phyloP scores from a whole-genome alignment of 2,113 vertebrate genomes.

The Erinaceus europaeus region DNA sequence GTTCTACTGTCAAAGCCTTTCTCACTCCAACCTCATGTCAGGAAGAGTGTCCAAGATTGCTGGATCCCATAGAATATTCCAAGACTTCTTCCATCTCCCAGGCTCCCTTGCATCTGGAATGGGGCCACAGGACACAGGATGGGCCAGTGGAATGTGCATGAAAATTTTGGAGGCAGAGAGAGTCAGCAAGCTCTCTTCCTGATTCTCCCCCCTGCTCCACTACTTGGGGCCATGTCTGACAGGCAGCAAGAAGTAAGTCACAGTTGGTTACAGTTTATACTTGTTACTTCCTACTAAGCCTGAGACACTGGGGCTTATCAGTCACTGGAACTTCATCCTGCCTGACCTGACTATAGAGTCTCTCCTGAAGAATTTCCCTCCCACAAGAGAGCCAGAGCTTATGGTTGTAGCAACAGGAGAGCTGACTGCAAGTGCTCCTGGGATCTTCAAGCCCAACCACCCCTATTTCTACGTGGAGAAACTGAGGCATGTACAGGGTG shows the following conservation, averaged over 20 bases:
- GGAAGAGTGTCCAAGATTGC: background rate
- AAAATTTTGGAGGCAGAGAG: background rate
- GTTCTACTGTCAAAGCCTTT: background rate
- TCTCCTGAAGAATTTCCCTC: background rate
- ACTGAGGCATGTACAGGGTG: background rate
- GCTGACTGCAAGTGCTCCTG: background rate
- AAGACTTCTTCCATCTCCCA: background rate
- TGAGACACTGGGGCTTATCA: background rate
- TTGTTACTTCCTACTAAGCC: too few relatives aligned
- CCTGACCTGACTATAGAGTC: background rate
- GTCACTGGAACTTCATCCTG: background rate
- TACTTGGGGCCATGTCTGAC: too few relatives aligned
- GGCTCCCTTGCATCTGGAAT: background rate
- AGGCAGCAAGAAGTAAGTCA: too few relatives aligned
- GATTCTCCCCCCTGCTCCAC: background rate
- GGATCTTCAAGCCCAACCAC: background rate
- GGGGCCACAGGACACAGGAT: background rate
- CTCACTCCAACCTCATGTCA: background rate
- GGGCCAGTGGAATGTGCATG: background rate
- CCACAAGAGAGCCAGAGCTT: background rate
- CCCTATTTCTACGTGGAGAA: background rate
- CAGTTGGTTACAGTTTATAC: too few relatives aligned
- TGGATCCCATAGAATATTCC: background rate
- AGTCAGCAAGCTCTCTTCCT: rapidly evolving
- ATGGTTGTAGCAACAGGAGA: background rate